Percentiles rank a stretch among this genome's conserved stretches.
Conservation (phyloP, 2,888 invertebrate genomes). For the Trichogramma dendrolimi region DNA sequence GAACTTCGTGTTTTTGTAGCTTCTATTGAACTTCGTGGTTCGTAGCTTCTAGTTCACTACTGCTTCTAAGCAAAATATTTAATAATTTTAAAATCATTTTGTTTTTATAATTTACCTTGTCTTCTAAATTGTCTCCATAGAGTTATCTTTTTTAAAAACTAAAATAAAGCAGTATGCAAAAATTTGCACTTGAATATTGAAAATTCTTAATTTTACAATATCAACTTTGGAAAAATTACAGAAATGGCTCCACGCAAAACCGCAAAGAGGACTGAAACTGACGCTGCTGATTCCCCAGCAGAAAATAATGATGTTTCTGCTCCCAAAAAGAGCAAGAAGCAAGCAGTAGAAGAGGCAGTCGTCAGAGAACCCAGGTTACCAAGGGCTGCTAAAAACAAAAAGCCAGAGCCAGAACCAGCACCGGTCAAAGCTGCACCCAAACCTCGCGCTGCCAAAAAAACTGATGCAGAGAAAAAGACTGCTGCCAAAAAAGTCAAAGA, state of each 20-base stretch:
- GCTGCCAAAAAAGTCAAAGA: conserved; percentile 16
- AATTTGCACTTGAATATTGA: background rate
- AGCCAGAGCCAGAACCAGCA: conserved; percentile 19
- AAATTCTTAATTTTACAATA: background rate
- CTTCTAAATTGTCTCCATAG: too few relatives aligned
- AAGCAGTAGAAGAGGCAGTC: conserved; percentile 8
- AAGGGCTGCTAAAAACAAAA: conserved; percentile 29
- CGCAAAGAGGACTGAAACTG: conserved; percentile 24
- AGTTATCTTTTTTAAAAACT: too few relatives aligned
- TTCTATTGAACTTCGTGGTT: background rate
- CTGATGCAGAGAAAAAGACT: conserved; percentile 20
- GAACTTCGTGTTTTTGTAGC: background rate
- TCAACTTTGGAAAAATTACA: conserved; percentile 7
- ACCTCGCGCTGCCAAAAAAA: conserved; percentile 12
- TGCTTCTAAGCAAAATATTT: too few relatives aligned
- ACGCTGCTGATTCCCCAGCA: conserved; percentile 12
- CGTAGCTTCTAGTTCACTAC: too few relatives aligned
- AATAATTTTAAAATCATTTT: too few relatives aligned
- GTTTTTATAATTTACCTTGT: too few relatives aligned
- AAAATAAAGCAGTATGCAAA: background rate
- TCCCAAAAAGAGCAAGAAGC: conserved; percentile 28
- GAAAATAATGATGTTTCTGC: conserved; percentile 29
- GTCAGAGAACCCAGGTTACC: conserved; percentile 26
- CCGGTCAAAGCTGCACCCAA: conserved; percentile 21
- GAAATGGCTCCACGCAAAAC: conserved; percentile 28